Evolutionary conservation across 2,888 invertebrate genomes (phyloP), one percentile per base, ranked within the genome.

Genomic region (Zonitis immaculata): DNA sequence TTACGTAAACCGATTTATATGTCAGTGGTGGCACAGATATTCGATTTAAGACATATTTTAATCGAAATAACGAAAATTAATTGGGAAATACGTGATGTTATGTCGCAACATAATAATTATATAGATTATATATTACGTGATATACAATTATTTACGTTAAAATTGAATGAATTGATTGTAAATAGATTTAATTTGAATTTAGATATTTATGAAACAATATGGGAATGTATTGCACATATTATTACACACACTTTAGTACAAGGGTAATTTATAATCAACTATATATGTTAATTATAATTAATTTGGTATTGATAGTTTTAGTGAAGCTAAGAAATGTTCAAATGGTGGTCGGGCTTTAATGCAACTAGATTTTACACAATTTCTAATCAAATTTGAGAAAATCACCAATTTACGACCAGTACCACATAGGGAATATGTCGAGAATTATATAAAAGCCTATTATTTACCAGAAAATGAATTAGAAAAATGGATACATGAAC

Each of bases 301-400:
- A n/a, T n/a, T n/a, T n/a, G n/a, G n/a, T n/a, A n/a, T n/a, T n/a
- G n/a, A 27, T 75, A 81, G 91, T 26, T 95, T 90, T 77, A 87
- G 94, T 0, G 88, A 87, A 67, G 90, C 92, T 0, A 92, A 89
- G 57, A 95, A 94, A 73, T 99, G 99, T 76, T 90, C 95, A 0
- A 94, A 95, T 64, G 97, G 95, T 20, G 99, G 99, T 0, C 79
- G 99, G 32, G 98, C 95, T 0, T 76, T 99, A 8, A 99, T 99
- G 98, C 97, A 97, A 71, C 78, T 99, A 18, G 99, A 99, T 79
- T 97, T 95, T 69, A 91, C 95, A 6, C 97, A 98, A 73, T 86
- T 97, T 57, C 83, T 95, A 61, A 86, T 91, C 18, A 95, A 96
- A 72, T 79, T 94, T 47, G 95, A 97, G 74, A 86, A 89, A 67